A percentile compares a stretch with the other conserved stretches of the same genome.
Conservation (phyloP, 2,113 vertebrate genomes). For the Delphinapterus leucas region DNA sequence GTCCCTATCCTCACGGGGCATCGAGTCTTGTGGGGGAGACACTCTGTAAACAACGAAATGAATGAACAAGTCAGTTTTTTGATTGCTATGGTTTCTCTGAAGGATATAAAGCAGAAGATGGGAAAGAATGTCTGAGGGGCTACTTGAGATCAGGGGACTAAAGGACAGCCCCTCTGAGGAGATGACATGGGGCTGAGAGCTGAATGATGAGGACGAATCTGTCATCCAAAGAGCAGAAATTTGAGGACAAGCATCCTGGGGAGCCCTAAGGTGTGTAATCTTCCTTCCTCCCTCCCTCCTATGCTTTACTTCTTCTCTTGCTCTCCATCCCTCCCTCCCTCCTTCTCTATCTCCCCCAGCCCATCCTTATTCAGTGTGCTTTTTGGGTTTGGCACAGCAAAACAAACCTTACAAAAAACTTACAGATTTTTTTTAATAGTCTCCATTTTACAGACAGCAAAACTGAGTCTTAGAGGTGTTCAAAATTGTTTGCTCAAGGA, state of each 20-base stretch:
- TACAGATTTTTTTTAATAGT: too few species aligned
- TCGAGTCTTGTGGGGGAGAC: neutral
- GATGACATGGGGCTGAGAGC: accelerated
- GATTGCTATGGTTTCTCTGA: neutral
- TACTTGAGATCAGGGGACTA: neutral
- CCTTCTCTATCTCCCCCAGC: accelerated
- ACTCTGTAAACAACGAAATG: neutral
- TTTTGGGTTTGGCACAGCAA: neutral
- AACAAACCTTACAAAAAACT: neutral
- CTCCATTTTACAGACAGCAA: neutral
- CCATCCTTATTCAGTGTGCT: neutral
- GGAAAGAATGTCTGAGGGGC: neutral
- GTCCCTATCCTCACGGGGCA: accelerated
- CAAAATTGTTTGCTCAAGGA: neutral
- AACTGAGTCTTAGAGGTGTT: neutral
- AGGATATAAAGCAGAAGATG: neutral
- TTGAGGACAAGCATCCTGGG: neutral
- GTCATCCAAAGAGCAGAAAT: neutral
- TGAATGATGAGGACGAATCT: neutral
- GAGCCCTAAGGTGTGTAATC: neutral
- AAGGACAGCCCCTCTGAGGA: neutral
- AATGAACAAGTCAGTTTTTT: accelerated
- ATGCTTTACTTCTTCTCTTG: accelerated
- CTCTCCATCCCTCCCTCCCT: accelerated
- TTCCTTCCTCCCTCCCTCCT: accelerated